These are phyloP conservation scores for Caenorhabditis japonica DNA, from an alignment of 2,888 invertebrate genomes.

Conservation along the genomic window DNA sequence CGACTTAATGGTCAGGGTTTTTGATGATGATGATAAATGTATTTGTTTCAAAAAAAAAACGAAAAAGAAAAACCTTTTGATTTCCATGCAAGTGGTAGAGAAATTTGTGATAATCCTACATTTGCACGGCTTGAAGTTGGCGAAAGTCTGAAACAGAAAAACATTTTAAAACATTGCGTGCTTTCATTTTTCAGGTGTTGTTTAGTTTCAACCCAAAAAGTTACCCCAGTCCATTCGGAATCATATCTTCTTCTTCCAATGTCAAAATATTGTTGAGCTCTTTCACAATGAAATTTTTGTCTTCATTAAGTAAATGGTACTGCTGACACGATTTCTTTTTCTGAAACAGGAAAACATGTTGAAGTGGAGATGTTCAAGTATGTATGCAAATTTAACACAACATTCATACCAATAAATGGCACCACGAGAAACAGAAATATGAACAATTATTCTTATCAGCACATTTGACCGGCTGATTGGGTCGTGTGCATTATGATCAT, in stretches of 20 bases:
- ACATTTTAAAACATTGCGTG: not conserved
- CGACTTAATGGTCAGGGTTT: too few relatives aligned
- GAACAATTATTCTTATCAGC: constrained; percentile 14
- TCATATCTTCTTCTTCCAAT: constrained; percentile 46
- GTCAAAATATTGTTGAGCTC: constrained; percentile 50
- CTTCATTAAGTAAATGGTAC: constrained; percentile 51
- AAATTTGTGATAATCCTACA: constrained; percentile 63
- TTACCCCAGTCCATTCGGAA: constrained; percentile 38
- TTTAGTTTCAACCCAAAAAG: too few relatives aligned
- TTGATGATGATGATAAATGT: not conserved
- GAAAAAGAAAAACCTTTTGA: constrained; percentile 30
- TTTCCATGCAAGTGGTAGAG: constrained; percentile 66
- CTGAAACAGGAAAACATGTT: constrained; percentile 11
- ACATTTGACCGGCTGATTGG: constrained; percentile 4
- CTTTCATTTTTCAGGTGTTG: too few relatives aligned
- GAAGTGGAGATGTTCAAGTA: not conserved
- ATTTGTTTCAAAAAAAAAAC: not conserved
- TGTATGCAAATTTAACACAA: constrained; percentile 1
- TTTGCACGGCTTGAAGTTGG: constrained; percentile 56
- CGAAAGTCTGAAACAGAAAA: constrained; percentile 35
- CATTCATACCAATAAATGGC: not conserved
- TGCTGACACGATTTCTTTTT: constrained; percentile 51
- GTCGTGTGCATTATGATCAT: constrained; percentile 22
- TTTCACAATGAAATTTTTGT: constrained; percentile 55
- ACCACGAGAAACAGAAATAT: not conserved